These are phyloP conservation scores for Argyrosomus regius DNA, from an alignment of 2,797 vertebrate genomes.

Conservation along the genomic window DNA sequence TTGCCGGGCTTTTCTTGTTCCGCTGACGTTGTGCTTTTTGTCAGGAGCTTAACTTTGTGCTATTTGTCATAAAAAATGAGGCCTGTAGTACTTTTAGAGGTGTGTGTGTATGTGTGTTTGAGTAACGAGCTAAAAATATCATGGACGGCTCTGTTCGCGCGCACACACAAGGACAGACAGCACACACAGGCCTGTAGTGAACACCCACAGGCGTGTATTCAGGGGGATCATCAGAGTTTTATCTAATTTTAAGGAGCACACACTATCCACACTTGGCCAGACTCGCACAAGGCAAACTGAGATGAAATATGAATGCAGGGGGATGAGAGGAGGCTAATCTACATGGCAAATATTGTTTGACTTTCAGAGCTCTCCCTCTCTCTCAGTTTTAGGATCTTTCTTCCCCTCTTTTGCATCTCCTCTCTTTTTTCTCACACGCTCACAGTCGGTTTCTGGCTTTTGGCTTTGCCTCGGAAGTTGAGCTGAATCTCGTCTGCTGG, in stretches of 20 bases:
- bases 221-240: conserved; percentile 60
- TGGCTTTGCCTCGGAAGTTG: conserved; percentile 53
- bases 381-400: conserved; percentile 18
- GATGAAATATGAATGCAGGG: conserved; percentile 48
- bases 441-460: conserved; percentile 39
- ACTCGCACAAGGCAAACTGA: conserved; percentile 11
- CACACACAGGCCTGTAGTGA: conserved; percentile 28
- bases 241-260: conserved; percentile 61
- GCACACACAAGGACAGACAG: conserved; percentile 25
- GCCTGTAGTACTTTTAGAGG: conserved; percentile 49
- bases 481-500: conserved; percentile 58
- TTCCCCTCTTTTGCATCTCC: conserved; percentile 26
- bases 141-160: conserved; percentile 7
- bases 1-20: conserved; percentile 58
- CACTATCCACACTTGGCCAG: conserved; percentile 27
- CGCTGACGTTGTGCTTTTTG: conserved; percentile 62
- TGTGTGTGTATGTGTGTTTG: conserved; percentile 42
- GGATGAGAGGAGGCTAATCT: conserved; percentile 55
- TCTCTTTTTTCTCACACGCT: conserved; percentile 17
- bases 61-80: conserved; percentile 61
- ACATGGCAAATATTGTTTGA: conserved; percentile 64
- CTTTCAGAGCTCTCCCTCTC: conserved; percentile 47
- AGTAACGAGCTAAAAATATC: conserved; percentile 64
- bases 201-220: conserved; percentile 46
- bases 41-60: conserved; percentile 62